These are phyloP conservation scores for Muscicapa comitata DNA, from an alignment of 2,797 vertebrate genomes.

Conservation along the genomic window DNA sequence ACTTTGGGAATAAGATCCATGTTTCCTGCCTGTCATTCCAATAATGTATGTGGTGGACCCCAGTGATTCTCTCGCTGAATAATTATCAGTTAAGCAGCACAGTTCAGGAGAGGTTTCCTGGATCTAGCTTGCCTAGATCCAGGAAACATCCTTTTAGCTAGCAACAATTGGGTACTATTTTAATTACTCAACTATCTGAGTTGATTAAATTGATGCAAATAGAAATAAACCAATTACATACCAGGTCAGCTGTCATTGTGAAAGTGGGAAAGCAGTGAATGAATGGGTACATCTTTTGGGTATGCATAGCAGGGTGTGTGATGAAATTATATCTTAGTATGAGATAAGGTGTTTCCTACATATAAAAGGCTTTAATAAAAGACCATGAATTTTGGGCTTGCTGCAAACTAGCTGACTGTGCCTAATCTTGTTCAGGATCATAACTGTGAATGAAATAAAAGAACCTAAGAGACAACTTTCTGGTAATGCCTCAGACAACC, in stretches of 20 bases:
- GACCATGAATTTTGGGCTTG: background rate
- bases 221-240: background rate
- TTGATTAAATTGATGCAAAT: background rate
- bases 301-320: background rate
- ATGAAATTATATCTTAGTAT: background rate
- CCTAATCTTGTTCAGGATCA: background rate
- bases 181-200: background rate
- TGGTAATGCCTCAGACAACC: background rate
- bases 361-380: background rate
- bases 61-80: background rate
- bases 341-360: background rate
- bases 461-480: background rate
- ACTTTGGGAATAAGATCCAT: background rate
- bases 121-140: background rate
- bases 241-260: background rate
- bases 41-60: background rate
- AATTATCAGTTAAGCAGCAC: background rate
- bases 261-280: background rate
- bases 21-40: background rate
- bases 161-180: background rate
- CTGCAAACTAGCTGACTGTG: background rate
- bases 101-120: background rate
- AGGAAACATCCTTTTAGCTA: background rate
- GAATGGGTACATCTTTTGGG: background rate
- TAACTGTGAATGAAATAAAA: background rate